These are phyloP conservation scores for Penelope pileata DNA, from an alignment of 2,113 vertebrate genomes.

Conservation along the genomic window DNA sequence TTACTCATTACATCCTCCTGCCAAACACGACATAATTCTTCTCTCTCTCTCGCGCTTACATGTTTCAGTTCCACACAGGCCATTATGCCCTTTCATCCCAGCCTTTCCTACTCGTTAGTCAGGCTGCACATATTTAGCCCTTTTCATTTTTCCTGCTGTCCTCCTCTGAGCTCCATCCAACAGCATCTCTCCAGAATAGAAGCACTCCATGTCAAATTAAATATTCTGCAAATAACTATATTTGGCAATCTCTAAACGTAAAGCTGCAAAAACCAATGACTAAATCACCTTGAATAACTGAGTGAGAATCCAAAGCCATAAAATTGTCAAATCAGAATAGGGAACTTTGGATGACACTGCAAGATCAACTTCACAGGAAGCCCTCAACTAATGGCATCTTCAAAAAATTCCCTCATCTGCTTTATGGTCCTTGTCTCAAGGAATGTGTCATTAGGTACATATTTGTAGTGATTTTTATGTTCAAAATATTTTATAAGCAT, in stretches of 20 bases:
- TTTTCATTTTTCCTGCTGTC: not conserved
- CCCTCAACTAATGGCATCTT: not conserved
- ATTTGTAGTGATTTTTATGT: not conserved
- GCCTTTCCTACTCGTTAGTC: not conserved
- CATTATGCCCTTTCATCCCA: not conserved
- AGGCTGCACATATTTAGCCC: not conserved
- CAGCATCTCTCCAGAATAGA: not conserved
- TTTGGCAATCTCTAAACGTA: conserved; percentile 11
- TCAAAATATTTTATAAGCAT: not conserved
- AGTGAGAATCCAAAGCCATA: conserved; percentile 53
- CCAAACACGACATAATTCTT: conserved; percentile 50
- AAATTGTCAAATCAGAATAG: conserved; percentile 37
- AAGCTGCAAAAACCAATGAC: conserved; percentile 26
- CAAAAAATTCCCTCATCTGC: not conserved
- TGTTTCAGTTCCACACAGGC: not conserved
- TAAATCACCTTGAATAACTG: conserved; percentile 60
- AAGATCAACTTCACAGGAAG: conserved; percentile 42
- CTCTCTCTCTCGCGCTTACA: conserved; percentile 13
- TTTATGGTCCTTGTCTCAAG: not conserved
- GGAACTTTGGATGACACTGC: conserved; percentile 62
- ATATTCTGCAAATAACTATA: not conserved
- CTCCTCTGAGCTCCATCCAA: not conserved
- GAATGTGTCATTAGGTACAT: not conserved
- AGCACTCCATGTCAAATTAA: not conserved
- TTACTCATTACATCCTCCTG: conserved; percentile 68